Base-by-base conservation (phyloP, 2,888 invertebrate species). In the Campaea margaritaria region DNA sequence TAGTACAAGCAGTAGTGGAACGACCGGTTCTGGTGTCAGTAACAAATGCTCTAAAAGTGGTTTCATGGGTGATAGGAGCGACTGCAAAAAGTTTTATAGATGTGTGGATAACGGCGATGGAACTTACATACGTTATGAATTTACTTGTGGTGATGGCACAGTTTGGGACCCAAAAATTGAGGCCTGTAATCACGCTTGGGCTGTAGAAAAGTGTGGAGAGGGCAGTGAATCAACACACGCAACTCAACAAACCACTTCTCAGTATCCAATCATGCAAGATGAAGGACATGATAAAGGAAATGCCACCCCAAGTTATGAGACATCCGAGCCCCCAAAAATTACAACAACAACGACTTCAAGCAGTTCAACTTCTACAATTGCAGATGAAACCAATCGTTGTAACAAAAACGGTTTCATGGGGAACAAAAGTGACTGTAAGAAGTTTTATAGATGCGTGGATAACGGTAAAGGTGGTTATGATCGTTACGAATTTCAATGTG, bases 61-160 rank as follows among this genome's bases (percentile, higher is more conserved):
- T 14, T 97, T 96, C 81, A 93, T 95, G 74, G 94, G 94, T 12
- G 94, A 96, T 82, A 89, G 93, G 39, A 86, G 87, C 44, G 93
- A 96, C 75, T 97, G 96, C 76, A 94, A 93, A 61, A 96, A 95
- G 79, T 97, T 96, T 86, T 96, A 96, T 78, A 93, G 96, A 68
- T 97, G 97, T 82, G 96, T 96, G 16, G 89, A 93, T 58, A 93
- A 94, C 75, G 94, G 94, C 0, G 86, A 92, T 28, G 94, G 93
- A 61, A 91, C 91, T 2, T 95, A 90, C 71, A 94, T 86, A 46
- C 94, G 93, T 83, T 95, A 95, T 77, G 95, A 96, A 64, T 97
- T 96, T 79, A 88, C 88, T 12, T 97, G 97, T 81, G 95, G 95
- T 2, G 93, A 95, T 53, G 96, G 96, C 50, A 97, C 96, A 7